Conservation (phyloP, 2,888 invertebrate species). For the Tinea pellionella region DNA sequence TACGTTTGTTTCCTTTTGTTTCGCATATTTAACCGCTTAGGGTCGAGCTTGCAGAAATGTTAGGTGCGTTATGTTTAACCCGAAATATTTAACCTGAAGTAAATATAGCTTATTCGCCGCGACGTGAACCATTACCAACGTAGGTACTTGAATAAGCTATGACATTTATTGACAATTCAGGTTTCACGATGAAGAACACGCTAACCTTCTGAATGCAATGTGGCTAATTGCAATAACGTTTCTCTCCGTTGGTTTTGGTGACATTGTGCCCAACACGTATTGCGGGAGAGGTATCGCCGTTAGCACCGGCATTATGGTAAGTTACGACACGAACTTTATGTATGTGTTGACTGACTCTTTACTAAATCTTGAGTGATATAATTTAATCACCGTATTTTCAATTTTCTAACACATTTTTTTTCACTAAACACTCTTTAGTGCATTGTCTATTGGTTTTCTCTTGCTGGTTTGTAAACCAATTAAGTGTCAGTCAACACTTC, state of each 20-base stretch:
- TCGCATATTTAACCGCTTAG: slow-evolving; percentile 20
- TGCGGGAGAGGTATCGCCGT: slow-evolving; percentile 99
- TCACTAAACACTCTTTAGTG: not conserved
- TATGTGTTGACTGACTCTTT: slow-evolving; percentile 57
- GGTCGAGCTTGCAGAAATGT: slow-evolving; percentile 21
- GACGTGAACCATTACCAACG: slow-evolving; percentile 9
- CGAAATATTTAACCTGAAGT: not conserved
- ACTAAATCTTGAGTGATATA: slow-evolving; percentile 13
- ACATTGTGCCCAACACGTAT: slow-evolving; percentile 99
- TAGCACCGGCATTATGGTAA: slow-evolving; percentile 99
- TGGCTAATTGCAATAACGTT: slow-evolving; percentile 99
- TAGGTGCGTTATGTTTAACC: slow-evolving; percentile 2
- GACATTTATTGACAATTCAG: slow-evolving; percentile 73
- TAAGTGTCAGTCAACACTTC: slow-evolving; percentile 55
- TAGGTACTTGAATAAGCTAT: slow-evolving; percentile 29
- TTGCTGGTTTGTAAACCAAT: not conserved
- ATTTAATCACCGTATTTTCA: slow-evolving; percentile 15
- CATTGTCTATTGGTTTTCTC: not conserved
- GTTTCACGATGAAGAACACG: slow-evolving; percentile 98
- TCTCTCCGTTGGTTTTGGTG: slow-evolving; percentile 99
- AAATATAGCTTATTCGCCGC: slow-evolving; percentile 3
- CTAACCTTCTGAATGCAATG: slow-evolving; percentile 99
- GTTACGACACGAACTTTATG: slow-evolving; percentile 54
- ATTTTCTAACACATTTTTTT: slow-evolving; percentile 15
- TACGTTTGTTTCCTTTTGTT: slow-evolving; percentile 32